These are phyloP conservation scores for Sitobion miscanthi DNA, from an alignment of 1,140 invertebrate species.

Conservation along the genomic window DNA sequence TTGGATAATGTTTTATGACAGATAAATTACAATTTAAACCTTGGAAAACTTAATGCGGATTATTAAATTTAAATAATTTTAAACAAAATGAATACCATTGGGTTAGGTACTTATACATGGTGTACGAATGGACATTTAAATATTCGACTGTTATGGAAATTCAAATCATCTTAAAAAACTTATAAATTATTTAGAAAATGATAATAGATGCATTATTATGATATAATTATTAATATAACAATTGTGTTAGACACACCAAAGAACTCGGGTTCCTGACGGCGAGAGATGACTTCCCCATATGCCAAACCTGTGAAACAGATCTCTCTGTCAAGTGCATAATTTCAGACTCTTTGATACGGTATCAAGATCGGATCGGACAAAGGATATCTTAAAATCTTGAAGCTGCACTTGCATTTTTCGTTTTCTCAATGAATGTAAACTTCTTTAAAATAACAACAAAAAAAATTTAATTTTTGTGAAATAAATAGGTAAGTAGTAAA, in stretches of 20 bases:
- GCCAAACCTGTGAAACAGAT: neutral
- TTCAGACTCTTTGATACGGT: neutral
- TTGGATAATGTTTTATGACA: neutral
- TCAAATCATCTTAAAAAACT: neutral
- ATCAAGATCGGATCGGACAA: neutral
- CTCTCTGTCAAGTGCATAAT: neutral
- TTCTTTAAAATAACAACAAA: too few species aligned
- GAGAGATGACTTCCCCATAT: neutral
- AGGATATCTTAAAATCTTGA: neutral
- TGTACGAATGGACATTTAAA: neutral
- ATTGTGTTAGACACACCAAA: neutral
- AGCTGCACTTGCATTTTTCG: neutral
- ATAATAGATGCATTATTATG: neutral
- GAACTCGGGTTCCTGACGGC: neutral
- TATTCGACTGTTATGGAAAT: neutral
- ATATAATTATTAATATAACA: constrained; percentile 6
- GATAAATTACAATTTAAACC: constrained; percentile 12
- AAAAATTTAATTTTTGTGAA: neutral
- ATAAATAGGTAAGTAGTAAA: neutral
- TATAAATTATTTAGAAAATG: neutral
- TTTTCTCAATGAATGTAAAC: too few species aligned
- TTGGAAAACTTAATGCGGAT: neutral
- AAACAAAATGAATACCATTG: neutral
- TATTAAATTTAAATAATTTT: constrained; percentile 32
- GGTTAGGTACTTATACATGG: neutral